A percentile compares a stretch with the other conserved stretches of the same genome.
These are phyloP conservation scores for Tachyglossus aculeatus DNA, from an alignment of 2,797 vertebrate species.

Conservation along the genomic window DNA sequence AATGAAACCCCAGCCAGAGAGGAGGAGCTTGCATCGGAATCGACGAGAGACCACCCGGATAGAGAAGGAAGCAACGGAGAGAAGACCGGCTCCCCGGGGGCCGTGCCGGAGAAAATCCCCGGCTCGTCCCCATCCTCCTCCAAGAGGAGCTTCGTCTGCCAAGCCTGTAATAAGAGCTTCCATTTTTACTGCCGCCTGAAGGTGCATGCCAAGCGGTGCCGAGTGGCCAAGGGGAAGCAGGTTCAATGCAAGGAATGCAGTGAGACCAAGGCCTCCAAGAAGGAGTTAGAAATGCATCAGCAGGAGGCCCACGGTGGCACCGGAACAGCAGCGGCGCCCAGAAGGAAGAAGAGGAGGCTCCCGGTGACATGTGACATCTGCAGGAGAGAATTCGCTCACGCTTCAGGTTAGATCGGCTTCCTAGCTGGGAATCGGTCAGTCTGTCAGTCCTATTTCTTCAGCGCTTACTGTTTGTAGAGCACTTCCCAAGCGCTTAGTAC, in stretches of 20 bases:
- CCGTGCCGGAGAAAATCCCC: constrained; percentile 27
- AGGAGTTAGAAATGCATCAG: constrained; percentile 80
- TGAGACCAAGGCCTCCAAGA: constrained; percentile 62
- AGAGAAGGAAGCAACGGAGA: constrained; percentile 15
- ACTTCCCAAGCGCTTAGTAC: background rate
- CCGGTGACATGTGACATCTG: constrained; percentile 82
- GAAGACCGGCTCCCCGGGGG: background rate
- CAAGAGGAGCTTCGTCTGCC: constrained; percentile 78
- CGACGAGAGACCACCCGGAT: constrained; percentile 14
- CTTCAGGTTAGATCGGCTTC: constrained; percentile 76
- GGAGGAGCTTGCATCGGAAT: constrained; percentile 4
- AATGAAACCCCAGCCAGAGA: constrained; percentile 47
- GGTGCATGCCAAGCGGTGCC: constrained; percentile 82
- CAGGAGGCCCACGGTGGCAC: constrained; percentile 65
- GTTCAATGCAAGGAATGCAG: constrained; percentile 76
- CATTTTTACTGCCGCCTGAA: constrained; percentile 84
- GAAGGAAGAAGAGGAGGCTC: constrained; percentile 79
- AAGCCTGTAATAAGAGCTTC: constrained; percentile 84
- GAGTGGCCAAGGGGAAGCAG: constrained; percentile 71
- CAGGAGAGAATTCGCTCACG: constrained; percentile 84
- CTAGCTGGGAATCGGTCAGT: background rate
- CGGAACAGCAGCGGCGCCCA: background rate
- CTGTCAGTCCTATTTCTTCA: no score
- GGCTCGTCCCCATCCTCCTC: constrained; percentile 39
- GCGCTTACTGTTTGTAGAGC: no score